Conservation (phyloP, 2,113 vertebrate species). For the Urocolius indicus region DNA sequence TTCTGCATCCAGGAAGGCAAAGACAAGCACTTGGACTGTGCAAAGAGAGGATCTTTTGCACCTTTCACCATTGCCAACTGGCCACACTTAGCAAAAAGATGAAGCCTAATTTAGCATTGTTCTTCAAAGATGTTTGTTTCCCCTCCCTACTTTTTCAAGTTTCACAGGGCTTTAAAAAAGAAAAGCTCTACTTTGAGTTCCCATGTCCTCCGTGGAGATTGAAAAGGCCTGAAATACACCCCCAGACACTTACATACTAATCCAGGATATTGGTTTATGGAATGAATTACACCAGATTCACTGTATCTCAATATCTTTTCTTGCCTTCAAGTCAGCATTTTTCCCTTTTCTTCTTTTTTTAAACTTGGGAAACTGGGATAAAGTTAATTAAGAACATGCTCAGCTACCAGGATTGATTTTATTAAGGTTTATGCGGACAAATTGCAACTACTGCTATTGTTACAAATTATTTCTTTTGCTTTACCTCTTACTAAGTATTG, state of each 20-base stretch:
- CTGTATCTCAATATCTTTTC: neutral
- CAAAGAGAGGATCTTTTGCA: neutral
- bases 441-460: neutral
- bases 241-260: neutral
- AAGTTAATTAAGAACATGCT: neutral
- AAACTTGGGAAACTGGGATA: neutral
- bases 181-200: neutral
- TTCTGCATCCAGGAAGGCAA: neutral
- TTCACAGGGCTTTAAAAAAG: neutral
- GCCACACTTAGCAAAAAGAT: neutral
- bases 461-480: neutral
- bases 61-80: neutral
- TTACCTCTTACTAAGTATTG: neutral
- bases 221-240: neutral
- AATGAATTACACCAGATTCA: neutral
- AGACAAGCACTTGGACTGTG: neutral
- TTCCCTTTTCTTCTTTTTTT: neutral
- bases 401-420: neutral
- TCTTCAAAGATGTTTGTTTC: neutral
- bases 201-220: neutral
- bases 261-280: neutral
- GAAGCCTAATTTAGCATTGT: neutral
- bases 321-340: neutral
- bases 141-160: neutral
- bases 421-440: neutral